Evolutionary conservation across 2,888 invertebrate species (phyloP).

Genomic region (Spicauda simplicius): DNA sequence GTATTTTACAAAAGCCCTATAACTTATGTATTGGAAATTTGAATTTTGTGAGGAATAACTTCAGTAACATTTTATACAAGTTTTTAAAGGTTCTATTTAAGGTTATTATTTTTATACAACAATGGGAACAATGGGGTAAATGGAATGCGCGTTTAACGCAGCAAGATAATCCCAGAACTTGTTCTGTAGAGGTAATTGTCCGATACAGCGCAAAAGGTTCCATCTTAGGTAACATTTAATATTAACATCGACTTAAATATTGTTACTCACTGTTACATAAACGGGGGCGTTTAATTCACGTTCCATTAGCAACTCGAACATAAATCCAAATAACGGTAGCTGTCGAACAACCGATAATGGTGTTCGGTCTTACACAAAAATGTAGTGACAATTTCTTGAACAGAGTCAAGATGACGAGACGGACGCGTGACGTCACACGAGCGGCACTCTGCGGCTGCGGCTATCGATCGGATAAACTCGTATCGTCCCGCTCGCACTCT

Average conservation of each 20-base stretch:
- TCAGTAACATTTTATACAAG: neutral
- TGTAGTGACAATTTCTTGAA: constrained; percentile 80
- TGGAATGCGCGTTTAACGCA: neutral
- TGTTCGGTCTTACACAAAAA: constrained; percentile 60
- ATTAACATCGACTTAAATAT: constrained; percentile 21
- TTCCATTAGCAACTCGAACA: constrained; percentile 36
- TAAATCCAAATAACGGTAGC: constrained; percentile 41
- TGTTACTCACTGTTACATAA: constrained; percentile 21
- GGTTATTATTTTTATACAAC: neutral
- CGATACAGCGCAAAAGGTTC: neutral
- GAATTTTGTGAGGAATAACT: constrained; percentile 5
- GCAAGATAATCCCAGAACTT: neutral
- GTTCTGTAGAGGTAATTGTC: neutral
- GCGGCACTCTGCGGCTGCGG: constrained; percentile 84
- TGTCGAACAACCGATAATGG: constrained; percentile 45
- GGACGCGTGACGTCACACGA: constrained; percentile 79
- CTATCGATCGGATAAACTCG: constrained; percentile 80
- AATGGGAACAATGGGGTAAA: neutral
- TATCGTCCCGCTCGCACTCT: constrained; percentile 67
- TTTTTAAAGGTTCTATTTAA: neutral
- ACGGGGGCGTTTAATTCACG: constrained; percentile 35
- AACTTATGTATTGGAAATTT: constrained; percentile 9
- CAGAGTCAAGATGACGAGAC: constrained; percentile 83
- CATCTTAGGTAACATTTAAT: constrained; percentile 16
- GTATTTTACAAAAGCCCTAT: constrained; percentile 7